Percentiles rank a stretch among this genome's conserved stretches.
phyloP scores from a whole-genome alignment of 2,797 vertebrate genomes.

The Sebastes taczanowskii region DNA sequence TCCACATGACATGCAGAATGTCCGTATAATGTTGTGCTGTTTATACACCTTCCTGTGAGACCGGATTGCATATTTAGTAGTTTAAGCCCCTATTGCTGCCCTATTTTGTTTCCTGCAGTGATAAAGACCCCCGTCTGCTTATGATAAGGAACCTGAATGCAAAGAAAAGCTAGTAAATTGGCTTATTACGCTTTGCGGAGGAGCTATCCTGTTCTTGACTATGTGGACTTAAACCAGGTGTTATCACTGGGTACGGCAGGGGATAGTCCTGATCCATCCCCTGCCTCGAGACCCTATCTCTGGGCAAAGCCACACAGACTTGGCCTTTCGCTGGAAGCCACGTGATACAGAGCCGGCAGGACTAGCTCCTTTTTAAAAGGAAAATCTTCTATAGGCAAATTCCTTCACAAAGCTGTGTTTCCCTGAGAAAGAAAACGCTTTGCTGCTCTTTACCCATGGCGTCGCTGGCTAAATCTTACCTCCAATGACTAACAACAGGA shows the following conservation, averaged over 20 bases:
- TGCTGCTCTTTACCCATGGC: slow-evolving; percentile 33
- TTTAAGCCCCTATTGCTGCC: not conserved
- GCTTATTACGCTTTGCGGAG: slow-evolving; percentile 58
- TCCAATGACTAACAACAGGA: slow-evolving; percentile 48
- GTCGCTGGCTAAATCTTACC: slow-evolving; percentile 43
- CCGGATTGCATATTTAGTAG: not conserved
- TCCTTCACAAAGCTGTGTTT: slow-evolving; percentile 62
- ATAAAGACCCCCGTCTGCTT: slow-evolving; percentile 29
- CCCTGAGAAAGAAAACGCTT: slow-evolving; percentile 55
- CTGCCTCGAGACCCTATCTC: slow-evolving; percentile 72
- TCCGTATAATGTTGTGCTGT: too few species aligned
- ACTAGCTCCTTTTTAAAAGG: slow-evolving; percentile 72
- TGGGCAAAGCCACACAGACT: slow-evolving; percentile 67
- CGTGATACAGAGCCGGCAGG: slow-evolving; percentile 57
- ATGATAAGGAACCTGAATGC: slow-evolving; percentile 54
- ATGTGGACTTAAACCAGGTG: slow-evolving; percentile 53
- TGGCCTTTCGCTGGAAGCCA: slow-evolving; percentile 74
- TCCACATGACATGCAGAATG: too few species aligned
- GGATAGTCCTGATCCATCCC: slow-evolving; percentile 62
- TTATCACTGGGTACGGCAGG: slow-evolving; percentile 61
- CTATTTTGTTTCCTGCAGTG: slow-evolving; percentile 34
- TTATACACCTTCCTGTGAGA: too few species aligned
- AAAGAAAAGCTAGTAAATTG: slow-evolving; percentile 55
- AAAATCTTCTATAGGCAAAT: slow-evolving; percentile 65
- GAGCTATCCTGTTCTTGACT: slow-evolving; percentile 25